These are phyloP conservation scores for Neosalanx taihuensis DNA, from an alignment of 2,797 vertebrate genomes.

Conservation along the genomic window DNA sequence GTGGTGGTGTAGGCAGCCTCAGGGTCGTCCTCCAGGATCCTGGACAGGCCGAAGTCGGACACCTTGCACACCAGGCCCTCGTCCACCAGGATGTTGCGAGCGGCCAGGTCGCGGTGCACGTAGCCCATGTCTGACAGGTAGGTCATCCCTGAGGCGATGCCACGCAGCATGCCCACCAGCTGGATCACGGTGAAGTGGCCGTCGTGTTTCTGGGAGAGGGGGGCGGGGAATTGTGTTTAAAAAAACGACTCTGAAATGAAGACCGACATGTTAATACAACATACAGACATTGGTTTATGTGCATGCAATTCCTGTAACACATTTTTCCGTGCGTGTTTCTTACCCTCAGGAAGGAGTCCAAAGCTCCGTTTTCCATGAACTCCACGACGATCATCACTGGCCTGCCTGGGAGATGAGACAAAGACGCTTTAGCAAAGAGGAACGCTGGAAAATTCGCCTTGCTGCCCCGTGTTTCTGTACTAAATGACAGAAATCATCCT, in stretches of 20 bases:
- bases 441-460: neutral
- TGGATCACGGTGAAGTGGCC: constrained; percentile 78
- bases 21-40: constrained; percentile 91
- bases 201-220: constrained; percentile 64
- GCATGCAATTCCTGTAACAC: neutral
- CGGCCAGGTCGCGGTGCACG: constrained; percentile 94
- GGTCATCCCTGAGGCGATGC: constrained; percentile 81
- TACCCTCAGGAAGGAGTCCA: constrained; percentile 95
- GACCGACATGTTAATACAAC: too few species aligned
- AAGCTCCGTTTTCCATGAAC: constrained; percentile 96
- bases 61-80: constrained; percentile 93
- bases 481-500: neutral
- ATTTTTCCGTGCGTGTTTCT: constrained; percentile 27
- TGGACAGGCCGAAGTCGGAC: constrained; percentile 94
- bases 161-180: constrained; percentile 76
- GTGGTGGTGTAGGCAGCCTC: constrained; percentile 92
- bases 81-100: constrained; percentile 91
- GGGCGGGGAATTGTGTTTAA: neutral
- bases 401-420: constrained; percentile 78
- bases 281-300: too few species aligned
- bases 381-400: constrained; percentile 98
- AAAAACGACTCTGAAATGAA: too few species aligned
- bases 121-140: constrained; percentile 98
- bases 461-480: neutral
- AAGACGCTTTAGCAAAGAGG: neutral